Evolutionary conservation across 92 coral and sea anemone genomes (phyloP), one percentile per base, ranked within the genome.

Genomic region (Scolanthus callimorphus): DNA sequence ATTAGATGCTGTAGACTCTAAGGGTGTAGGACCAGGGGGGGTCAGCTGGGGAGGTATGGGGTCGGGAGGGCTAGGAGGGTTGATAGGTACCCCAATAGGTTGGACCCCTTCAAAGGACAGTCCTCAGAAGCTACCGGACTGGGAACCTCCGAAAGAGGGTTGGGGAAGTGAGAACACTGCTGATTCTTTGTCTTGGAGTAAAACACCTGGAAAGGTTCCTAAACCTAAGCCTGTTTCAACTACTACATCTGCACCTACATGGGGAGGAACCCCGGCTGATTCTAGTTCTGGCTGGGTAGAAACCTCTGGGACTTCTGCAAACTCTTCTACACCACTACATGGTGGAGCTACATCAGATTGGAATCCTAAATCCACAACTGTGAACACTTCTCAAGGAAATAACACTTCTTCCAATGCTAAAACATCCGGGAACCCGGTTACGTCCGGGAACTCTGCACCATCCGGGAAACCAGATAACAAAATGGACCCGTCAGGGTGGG

Each of bases 261-360:
- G 95, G 95, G 95, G 95, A 19, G 95, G 95, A 9, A 82, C 95
- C 15, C 95, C 95, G 12, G 97, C 95, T 0, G 97, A 91, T 30
- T 63, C 77, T 20, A 61, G 82, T 48, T 74, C 91, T 24, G 86
- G 83, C 25, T 91, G 97, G 97, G 77, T 71, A 15, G 88, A 80
- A 61, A 56, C 74, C 19, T 65, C 65, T 43, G 57, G 55, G 26
- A 51, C 67, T 46, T 19, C 70, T 2, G 74, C 67, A 25, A 65
- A 72, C 49, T n/a, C n/a, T 63, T 57, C 57, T 57, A 63, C 39
- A 24, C 29, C 2, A n/a, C n/a, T n/a, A n/a, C n/a, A n/a, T n/a
- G 37, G 51, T 29, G 48, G 77, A 12, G 46, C 52, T 58, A 39
- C 71, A 47, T 3, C 71, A 11, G 59, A 31, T 55, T 34, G 41